These are phyloP conservation scores for Zapornia atra DNA, from an alignment of 2,113 vertebrate species.

Conservation along the genomic window DNA sequence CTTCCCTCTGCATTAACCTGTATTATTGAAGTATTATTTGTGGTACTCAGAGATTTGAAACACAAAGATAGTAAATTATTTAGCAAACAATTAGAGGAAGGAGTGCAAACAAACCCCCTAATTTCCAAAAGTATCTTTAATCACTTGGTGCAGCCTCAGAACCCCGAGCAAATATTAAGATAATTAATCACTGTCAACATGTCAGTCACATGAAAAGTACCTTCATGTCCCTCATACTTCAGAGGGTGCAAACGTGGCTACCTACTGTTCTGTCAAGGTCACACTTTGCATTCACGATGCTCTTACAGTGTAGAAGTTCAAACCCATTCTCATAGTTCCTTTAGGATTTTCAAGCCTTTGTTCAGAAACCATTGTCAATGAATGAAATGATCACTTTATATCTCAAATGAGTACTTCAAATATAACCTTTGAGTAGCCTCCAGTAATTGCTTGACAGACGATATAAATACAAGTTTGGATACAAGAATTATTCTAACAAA, in stretches of 20 bases:
- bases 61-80: slow-evolving; percentile 60
- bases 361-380: slow-evolving; percentile 20
- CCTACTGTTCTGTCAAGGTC: slow-evolving; percentile 70
- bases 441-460: slow-evolving; percentile 49
- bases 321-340: slow-evolving; percentile 41
- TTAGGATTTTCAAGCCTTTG: slow-evolving; percentile 39
- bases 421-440: slow-evolving; percentile 64
- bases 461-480: slow-evolving; percentile 6
- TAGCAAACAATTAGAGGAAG: slow-evolving; percentile 68
- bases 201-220: slow-evolving; percentile 65
- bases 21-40: neutral
- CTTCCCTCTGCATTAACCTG: neutral
- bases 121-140: slow-evolving; percentile 74
- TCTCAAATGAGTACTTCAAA: slow-evolving; percentile 51
- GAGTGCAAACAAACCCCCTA: slow-evolving; percentile 67
- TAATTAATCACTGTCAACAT: slow-evolving; percentile 76
- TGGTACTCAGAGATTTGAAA: slow-evolving; percentile 15
- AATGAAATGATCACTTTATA: slow-evolving; percentile 17
- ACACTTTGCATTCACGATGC: slow-evolving; percentile 44
- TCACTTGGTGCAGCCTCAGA: slow-evolving; percentile 45
- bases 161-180: slow-evolving; percentile 77
- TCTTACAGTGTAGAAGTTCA: slow-evolving; percentile 17
- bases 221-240: slow-evolving; percentile 3
- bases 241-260: neutral
- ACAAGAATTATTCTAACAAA: slow-evolving; percentile 43